phyloP scores from a whole-genome alignment of 2,797 vertebrate genomes.

The Tapera naevia region DNA sequence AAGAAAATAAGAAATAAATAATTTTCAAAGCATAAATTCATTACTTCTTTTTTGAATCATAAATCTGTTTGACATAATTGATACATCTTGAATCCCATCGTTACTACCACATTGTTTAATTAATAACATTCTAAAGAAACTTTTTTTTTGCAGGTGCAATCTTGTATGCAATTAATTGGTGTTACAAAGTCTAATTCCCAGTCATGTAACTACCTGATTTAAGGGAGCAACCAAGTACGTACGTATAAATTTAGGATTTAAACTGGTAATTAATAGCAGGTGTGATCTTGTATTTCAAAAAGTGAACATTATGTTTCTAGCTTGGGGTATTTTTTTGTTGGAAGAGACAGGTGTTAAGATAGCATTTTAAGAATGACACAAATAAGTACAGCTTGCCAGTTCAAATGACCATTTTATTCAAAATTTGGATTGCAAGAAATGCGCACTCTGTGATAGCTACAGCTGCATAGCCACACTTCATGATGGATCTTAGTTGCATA shows the following conservation, averaged over 20 bases:
- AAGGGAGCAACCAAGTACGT: not conserved
- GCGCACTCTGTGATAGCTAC: not conserved
- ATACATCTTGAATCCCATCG: not conserved
- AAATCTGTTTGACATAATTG: not conserved
- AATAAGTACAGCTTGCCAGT: not conserved
- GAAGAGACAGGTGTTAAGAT: not conserved
- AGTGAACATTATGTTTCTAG: not conserved
- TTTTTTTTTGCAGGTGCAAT: not conserved
- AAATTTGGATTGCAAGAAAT: not conserved
- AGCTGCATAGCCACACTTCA: not conserved
- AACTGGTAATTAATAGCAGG: not conserved
- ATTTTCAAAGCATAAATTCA: not conserved
- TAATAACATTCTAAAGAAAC: not conserved
- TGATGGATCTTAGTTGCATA: not conserved
- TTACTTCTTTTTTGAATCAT: not conserved
- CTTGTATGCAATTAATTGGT: not conserved
- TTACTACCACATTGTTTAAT: not conserved
- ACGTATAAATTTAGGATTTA: not conserved
- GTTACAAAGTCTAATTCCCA: not conserved
- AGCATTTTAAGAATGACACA: not conserved
- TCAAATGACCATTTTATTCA: not conserved
- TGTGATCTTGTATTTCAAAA: not conserved
- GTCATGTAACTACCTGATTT: not conserved
- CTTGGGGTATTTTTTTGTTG: not conserved
- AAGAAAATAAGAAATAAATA: constrained; percentile 29